Percentiles rank a stretch among this genome's conserved stretches.
phyloP scores from a whole-genome alignment of 2,888 invertebrate species.

The Pollenia angustigena region DNA sequence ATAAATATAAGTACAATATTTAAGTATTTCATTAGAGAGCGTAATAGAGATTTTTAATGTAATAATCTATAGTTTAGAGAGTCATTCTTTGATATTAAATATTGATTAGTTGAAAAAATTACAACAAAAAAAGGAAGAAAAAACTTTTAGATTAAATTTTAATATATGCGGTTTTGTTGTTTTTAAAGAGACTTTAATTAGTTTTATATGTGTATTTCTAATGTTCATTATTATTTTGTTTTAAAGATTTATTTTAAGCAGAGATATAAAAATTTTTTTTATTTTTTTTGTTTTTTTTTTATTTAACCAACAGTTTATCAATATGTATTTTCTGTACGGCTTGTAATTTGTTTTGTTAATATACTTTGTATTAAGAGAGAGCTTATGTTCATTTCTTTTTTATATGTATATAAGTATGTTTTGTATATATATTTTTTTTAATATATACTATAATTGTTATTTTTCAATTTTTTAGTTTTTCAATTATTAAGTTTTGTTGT shows the following conservation, averaged over 20 bases:
- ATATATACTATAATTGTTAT: slow-evolving; percentile 40
- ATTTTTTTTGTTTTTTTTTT: slow-evolving; percentile 31
- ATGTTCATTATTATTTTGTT: slow-evolving; percentile 21
- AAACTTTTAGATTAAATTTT: slow-evolving; percentile 39
- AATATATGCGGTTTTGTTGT: slow-evolving; percentile 39
- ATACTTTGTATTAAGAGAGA: slow-evolving; percentile 6
- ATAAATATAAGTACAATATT: slow-evolving; percentile 72
- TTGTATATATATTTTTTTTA: background rate
- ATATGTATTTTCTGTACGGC: slow-evolving; percentile 11
- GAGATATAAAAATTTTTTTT: slow-evolving; percentile 65
- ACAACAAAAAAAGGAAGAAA: slow-evolving; percentile 13
- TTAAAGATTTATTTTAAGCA: slow-evolving; percentile 54
- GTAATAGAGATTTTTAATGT: slow-evolving; percentile 33
- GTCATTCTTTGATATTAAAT: slow-evolving; percentile 24
- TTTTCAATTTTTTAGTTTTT: slow-evolving; percentile 5
- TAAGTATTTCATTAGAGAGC: slow-evolving; percentile 66
- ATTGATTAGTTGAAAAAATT: slow-evolving; percentile 26
- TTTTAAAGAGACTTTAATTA: slow-evolving; percentile 41
- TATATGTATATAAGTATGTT: background rate
- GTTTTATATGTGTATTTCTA: slow-evolving; percentile 28
- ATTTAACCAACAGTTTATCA: slow-evolving; percentile 45
- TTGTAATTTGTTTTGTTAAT: slow-evolving; percentile 27
- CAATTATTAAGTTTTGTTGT: slow-evolving; percentile 19
- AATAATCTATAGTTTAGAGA: background rate
- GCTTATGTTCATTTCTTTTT: slow-evolving; percentile 12